These are phyloP conservation scores for Nerophis ophidion DNA, from an alignment of 2,113 vertebrate genomes.

Conservation along the genomic window DNA sequence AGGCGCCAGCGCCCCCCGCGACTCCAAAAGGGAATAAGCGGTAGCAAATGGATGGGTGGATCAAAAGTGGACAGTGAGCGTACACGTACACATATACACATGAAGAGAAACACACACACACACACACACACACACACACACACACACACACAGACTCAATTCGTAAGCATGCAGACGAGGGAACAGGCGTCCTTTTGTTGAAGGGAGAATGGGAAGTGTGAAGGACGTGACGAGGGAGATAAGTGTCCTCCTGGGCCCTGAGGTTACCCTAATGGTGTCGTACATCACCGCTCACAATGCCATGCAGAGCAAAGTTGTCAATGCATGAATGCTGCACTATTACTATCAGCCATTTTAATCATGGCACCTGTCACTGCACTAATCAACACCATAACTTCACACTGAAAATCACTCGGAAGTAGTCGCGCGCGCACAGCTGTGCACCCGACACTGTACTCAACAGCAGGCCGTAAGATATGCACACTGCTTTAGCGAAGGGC, in stretches of 20 bases:
- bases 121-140: constrained; percentile 24
- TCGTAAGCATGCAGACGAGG: constrained; percentile 65
- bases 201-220: constrained; percentile 69
- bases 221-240: constrained; percentile 74
- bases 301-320: constrained; percentile 75
- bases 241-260: constrained; percentile 73
- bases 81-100: constrained; percentile 28
- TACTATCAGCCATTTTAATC: constrained; percentile 77
- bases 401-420: constrained; percentile 63
- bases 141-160: constrained; percentile 47
- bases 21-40: too few relatives aligned
- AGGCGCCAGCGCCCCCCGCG: too few relatives aligned
- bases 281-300: constrained; percentile 76
- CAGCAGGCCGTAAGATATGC: constrained; percentile 41
- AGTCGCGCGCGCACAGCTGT: constrained; percentile 43
- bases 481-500: constrained; percentile 27
- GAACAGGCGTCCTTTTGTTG: constrained; percentile 65
- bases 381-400: constrained; percentile 77
- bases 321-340: constrained; percentile 76
- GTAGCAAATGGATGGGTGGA: too few relatives aligned
- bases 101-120: constrained; percentile 16
- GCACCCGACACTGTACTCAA: constrained; percentile 49
- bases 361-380: constrained; percentile 73
- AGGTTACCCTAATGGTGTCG: constrained; percentile 77
- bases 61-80: constrained; percentile 34